These are phyloP conservation scores for Pseudococcus jackbeardsleyi DNA, from an alignment of 2,888 invertebrate genomes.

Conservation along the genomic window DNA sequence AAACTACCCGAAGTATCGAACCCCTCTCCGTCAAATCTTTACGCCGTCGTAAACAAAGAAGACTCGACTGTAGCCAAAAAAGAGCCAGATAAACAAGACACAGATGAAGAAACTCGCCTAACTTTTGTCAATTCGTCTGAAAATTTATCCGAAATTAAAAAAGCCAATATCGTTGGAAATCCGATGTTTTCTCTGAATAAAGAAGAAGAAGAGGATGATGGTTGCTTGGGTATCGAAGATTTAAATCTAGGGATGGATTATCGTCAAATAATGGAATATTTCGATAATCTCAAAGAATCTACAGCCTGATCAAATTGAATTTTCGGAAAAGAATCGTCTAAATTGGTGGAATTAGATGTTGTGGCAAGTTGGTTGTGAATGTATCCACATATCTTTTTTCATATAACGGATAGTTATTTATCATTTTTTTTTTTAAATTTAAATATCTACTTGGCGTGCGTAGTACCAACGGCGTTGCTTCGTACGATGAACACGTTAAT, in stretches of 20 bases:
- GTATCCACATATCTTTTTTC: constrained; percentile 61
- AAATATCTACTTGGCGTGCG: constrained; percentile 35
- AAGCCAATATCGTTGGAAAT: constrained; percentile 68
- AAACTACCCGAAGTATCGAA: neutral
- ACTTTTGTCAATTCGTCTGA: constrained; percentile 52
- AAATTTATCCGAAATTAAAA: constrained; percentile 48
- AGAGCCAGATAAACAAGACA: constrained; percentile 26
- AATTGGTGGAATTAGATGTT: constrained; percentile 25
- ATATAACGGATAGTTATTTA: constrained; percentile 2
- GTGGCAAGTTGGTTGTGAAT: constrained; percentile 61
- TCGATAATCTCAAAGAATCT: constrained; percentile 95
- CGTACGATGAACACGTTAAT: constrained; percentile 38
- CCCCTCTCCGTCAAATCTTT: neutral
- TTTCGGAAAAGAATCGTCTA: neutral
- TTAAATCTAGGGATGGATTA: constrained; percentile 91
- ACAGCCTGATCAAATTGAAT: constrained; percentile 70
- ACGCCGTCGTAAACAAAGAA: neutral
- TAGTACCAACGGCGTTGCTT: constrained; percentile 48
- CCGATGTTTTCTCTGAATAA: constrained; percentile 82
- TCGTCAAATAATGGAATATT: constrained; percentile 97
- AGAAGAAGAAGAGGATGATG: constrained; percentile 65
- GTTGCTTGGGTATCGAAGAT: constrained; percentile 77
- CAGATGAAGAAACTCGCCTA: constrained; percentile 7
- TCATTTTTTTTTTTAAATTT: constrained; percentile 1
- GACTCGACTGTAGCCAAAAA: neutral